phyloP scores from a whole-genome alignment of 2,797 vertebrate species.

The Sebastes nivosus region DNA sequence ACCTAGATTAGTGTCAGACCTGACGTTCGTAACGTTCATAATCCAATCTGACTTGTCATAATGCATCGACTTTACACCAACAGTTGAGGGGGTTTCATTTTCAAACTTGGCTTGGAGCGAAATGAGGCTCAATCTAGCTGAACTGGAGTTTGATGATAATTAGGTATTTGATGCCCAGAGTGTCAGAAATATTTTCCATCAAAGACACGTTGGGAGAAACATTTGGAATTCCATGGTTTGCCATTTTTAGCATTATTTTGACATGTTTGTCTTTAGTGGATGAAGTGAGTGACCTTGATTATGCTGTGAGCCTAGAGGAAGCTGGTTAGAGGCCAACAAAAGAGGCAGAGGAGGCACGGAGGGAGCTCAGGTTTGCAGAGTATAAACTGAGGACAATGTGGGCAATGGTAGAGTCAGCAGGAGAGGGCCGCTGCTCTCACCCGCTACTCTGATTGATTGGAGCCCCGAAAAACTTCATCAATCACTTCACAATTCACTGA shows the following conservation, averaged over 20 bases:
- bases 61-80: neutral
- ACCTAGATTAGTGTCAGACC: neutral
- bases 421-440: neutral
- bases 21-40: neutral
- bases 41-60: conserved; percentile 11
- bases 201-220: neutral
- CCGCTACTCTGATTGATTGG: conserved; percentile 12
- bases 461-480: conserved; percentile 25
- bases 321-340: conserved; percentile 3
- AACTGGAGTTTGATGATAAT: conserved; percentile 14
- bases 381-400: conserved; percentile 15
- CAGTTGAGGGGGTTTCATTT: neutral
- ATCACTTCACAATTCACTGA: conserved; percentile 35
- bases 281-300: conserved; percentile 12
- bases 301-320: neutral
- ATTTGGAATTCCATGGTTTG: neutral
- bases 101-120: conserved; percentile 6
- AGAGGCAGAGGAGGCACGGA: conserved; percentile 19
- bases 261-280: conserved; percentile 18
- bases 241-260: conserved; percentile 1
- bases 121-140: neutral
- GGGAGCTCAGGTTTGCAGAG: conserved; percentile 25
- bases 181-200: conserved; percentile 20
- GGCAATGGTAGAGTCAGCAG: conserved; percentile 27
- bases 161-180: neutral